phyloP scores from a whole-genome alignment of 2,888 invertebrate genomes.

The Argyra leucocephala region DNA sequence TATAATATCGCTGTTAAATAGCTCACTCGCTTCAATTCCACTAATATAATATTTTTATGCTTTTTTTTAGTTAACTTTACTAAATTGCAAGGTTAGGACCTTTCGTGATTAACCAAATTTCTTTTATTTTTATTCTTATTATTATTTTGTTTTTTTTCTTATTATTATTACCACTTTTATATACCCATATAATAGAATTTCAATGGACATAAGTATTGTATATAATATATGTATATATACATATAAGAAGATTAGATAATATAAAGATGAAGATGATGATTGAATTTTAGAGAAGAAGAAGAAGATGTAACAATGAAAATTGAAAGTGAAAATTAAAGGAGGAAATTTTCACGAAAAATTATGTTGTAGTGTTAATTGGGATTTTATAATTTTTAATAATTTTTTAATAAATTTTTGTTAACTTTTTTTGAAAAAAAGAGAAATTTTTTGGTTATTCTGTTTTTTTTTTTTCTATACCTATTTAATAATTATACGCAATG shows the following conservation, averaged over 20 bases:
- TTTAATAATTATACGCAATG: too few species aligned
- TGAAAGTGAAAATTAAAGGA: slow-evolving; percentile 4
- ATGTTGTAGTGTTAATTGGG: background rate
- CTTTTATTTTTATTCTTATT: background rate
- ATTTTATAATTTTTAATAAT: background rate
- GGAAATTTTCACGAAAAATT: background rate
- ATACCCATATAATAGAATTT: too few species aligned
- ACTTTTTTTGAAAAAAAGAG: too few species aligned
- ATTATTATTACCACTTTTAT: background rate
- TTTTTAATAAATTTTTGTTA: too few species aligned
- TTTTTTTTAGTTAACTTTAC: background rate
- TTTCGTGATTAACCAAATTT: background rate
- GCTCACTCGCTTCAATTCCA: too few species aligned
- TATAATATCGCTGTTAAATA: background rate
- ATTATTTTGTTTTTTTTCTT: background rate
- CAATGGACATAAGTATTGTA: too few species aligned
- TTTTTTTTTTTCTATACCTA: too few species aligned
- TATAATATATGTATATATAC: too few species aligned
- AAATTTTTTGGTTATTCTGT: too few species aligned
- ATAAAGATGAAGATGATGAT: background rate
- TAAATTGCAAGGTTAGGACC: background rate
- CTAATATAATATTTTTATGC: too few species aligned
- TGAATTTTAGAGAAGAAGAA: background rate
- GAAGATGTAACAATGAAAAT: background rate
- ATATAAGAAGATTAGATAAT: too few species aligned